Percentiles rank a stretch among this genome's conserved stretches.
These are phyloP conservation scores for Bombus sibiricus DNA, from an alignment of 1,140 invertebrate genomes.

Conservation along the genomic window DNA sequence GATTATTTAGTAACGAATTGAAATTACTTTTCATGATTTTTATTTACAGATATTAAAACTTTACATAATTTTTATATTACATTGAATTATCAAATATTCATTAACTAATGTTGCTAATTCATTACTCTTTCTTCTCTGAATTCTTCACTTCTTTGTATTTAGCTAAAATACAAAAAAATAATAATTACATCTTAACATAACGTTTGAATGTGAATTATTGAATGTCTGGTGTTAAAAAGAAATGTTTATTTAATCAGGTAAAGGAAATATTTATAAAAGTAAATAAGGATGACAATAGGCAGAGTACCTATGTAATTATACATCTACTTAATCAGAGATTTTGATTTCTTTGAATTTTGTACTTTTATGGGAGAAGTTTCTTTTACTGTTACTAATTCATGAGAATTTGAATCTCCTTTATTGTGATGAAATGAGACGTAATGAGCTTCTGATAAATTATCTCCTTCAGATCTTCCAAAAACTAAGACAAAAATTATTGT, in stretches of 20 bases:
- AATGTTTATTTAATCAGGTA: background rate
- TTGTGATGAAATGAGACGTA: constrained; percentile 10
- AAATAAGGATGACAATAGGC: background rate
- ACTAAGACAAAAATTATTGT: constrained; percentile 19
- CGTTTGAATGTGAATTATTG: background rate
- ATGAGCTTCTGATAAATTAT: background rate
- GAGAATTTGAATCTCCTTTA: constrained; percentile 25
- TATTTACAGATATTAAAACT: constrained; percentile 27
- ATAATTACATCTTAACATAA: background rate
- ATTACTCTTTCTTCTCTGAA: constrained; percentile 29
- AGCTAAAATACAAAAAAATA: constrained; percentile 45
- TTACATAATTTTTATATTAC: constrained; percentile 6
- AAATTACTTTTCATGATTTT: constrained; percentile 3
- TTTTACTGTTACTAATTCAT: constrained; percentile 21
- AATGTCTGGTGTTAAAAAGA: background rate
- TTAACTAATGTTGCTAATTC: constrained; percentile 16
- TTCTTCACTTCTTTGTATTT: constrained; percentile 22
- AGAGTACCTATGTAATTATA: constrained; percentile 42
- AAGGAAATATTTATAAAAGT: background rate
- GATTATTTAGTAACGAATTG: background rate
- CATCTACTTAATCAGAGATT: constrained; percentile 5
- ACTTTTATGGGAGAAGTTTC: background rate
- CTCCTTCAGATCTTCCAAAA: background rate
- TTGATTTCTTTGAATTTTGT: constrained; percentile 17
- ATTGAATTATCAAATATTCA: background rate